These are phyloP conservation scores for Portevinia maculata DNA, from an alignment of 2,888 invertebrate species.

Conservation along the genomic window DNA sequence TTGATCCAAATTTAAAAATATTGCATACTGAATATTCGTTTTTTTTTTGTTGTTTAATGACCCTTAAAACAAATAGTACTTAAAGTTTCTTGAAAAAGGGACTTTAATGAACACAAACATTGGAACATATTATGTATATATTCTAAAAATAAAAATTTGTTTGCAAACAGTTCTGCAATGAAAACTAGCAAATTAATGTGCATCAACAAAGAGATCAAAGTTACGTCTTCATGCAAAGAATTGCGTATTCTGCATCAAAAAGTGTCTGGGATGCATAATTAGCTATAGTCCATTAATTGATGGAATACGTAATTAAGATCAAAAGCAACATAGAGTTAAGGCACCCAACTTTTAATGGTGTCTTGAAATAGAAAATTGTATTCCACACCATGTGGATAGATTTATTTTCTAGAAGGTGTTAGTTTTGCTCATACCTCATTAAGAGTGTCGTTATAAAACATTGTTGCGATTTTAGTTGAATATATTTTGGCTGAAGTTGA, in stretches of 20 bases:
- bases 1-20: not conserved
- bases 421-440: constrained; percentile 27
- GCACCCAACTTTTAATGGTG: not conserved
- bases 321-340: constrained; percentile 62
- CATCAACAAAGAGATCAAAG: constrained; percentile 59
- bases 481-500: too few relatives aligned
- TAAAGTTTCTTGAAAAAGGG: not conserved
- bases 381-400: constrained; percentile 23
- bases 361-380: not conserved
- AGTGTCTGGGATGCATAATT: constrained; percentile 62
- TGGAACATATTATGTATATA: not conserved
- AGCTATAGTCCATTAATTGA: constrained; percentile 67
- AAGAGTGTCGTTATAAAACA: constrained; percentile 36
- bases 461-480: constrained; percentile 52
- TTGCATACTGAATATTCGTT: not conserved
- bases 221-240: constrained; percentile 26
- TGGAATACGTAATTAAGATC: constrained; percentile 52
- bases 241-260: not conserved
- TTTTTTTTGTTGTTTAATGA: constrained; percentile 29
- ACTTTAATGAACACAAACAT: not conserved
- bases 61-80: constrained; percentile 16
- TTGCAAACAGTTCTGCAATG: constrained; percentile 23
- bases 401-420: constrained; percentile 24
- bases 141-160: constrained; percentile 35
- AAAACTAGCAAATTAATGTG: constrained; percentile 3